phyloP scores from a whole-genome alignment of 1,140 invertebrate species.

The Lutraria rhynchaena region DNA sequence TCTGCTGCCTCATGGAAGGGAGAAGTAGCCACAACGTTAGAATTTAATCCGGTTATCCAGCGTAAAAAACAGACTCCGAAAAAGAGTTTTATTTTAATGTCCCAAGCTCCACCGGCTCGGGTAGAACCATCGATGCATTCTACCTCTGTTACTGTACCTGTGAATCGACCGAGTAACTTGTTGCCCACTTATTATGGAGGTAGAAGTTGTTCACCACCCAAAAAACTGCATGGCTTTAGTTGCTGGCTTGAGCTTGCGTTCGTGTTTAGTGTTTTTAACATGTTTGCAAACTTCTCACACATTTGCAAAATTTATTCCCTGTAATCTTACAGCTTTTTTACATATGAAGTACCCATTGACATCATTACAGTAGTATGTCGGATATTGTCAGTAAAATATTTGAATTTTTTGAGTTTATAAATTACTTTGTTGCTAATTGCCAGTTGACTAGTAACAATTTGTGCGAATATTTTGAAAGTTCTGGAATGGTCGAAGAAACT shows the following conservation, averaged over 20 bases:
- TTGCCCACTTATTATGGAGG: neutral
- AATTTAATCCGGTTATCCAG: conserved; percentile 12
- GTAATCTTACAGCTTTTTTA: no score
- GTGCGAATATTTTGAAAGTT: no score
- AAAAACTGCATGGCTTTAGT: conserved; percentile 23
- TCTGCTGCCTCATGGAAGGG: neutral
- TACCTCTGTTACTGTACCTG: conserved; percentile 3
- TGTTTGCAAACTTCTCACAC: no score
- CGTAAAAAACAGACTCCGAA: conserved; percentile 14
- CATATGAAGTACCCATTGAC: no score
- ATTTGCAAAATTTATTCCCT: no score
- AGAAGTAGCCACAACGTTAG: conserved; percentile 2
- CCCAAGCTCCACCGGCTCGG: neutral
- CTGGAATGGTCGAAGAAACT: no score
- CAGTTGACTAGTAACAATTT: no score
- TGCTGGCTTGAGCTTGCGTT: conserved; percentile 15
- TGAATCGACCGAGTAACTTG: neutral
- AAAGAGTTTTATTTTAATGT: conserved; percentile 32
- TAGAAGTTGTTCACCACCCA: neutral
- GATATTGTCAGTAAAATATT: no score
- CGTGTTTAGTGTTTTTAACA: neutral
- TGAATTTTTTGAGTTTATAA: no score
- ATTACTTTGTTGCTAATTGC: no score
- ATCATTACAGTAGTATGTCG: no score
- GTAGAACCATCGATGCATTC: neutral